Conservation (phyloP, 2,113 vertebrate species). For the Otis tarda region DNA sequence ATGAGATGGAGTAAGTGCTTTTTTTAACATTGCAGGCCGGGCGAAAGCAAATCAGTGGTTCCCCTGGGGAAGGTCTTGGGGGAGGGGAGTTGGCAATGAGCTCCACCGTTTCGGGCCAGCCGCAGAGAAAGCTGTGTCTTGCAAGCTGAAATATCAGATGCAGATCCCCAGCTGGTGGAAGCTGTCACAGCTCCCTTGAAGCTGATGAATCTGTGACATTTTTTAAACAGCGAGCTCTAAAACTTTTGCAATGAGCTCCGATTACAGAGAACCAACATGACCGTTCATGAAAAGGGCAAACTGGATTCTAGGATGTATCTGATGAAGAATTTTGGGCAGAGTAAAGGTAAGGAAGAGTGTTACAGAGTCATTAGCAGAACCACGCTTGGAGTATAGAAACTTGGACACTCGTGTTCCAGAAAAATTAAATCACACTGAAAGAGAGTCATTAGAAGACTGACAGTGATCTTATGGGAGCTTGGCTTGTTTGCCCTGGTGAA, state of each 20-base stretch:
- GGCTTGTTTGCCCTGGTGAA: conserved; percentile 13
- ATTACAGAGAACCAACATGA: background rate
- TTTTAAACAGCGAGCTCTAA: background rate
- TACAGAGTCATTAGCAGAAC: background rate
- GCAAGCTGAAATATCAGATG: conserved; percentile 34
- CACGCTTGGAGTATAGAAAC: background rate
- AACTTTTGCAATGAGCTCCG: background rate
- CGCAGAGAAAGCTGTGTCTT: conserved; percentile 20
- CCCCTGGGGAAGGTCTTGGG: conserved; percentile 13
- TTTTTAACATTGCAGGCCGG: background rate
- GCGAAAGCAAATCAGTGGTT: background rate
- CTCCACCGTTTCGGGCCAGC: background rate
- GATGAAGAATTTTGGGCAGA: background rate
- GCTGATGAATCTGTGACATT: background rate
- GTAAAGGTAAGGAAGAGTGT: background rate
- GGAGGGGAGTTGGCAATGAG: conserved; percentile 43
- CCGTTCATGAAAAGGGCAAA: background rate
- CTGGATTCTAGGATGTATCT: background rate
- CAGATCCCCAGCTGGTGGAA: conserved; percentile 36
- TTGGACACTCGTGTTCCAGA: background rate
- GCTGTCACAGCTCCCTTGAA: conserved; percentile 9
- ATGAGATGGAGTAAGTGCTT: background rate
- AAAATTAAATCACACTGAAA: background rate
- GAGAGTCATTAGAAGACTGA: conserved; percentile 3
- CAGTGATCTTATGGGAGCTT: background rate